Percentiles rank a stretch among this genome's conserved stretches.
phyloP scores from a whole-genome alignment of 2,888 invertebrate genomes.

The Petrolisthes manimaculis region DNA sequence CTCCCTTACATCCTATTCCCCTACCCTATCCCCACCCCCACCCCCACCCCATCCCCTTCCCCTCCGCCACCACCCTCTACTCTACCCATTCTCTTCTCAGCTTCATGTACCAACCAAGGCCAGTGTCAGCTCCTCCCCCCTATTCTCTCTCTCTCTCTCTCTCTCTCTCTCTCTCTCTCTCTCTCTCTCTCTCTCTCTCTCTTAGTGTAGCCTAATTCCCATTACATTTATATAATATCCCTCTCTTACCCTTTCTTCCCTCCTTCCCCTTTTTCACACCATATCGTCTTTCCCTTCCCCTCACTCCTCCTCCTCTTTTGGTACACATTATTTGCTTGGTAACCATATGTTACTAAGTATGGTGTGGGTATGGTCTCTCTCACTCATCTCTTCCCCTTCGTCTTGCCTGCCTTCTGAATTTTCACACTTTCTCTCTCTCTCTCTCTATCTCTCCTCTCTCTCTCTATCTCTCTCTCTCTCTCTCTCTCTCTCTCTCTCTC shows the following conservation, averaged over 20 bases:
- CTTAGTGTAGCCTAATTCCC: not conserved
- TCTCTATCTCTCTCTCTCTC: not conserved
- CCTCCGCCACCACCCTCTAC: not conserved
- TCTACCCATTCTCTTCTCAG: too few relatives aligned
- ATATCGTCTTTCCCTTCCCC: not conserved
- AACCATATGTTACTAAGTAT: too few relatives aligned
- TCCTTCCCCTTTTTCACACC: not conserved
- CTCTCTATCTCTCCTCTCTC: not conserved
- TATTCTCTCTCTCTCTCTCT: constrained; percentile 12
- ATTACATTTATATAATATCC: not conserved
- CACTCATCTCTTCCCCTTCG: not conserved
- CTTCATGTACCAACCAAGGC: too few relatives aligned
- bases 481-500: not conserved
- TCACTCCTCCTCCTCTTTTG: not conserved
- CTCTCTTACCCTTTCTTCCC: not conserved
- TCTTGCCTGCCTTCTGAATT: not conserved
- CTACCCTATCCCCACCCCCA: too few relatives aligned
- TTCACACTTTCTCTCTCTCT: not conserved
- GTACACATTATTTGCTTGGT: not conserved
- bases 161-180: constrained; percentile 21
- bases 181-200: not conserved
- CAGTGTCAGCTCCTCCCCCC: not conserved
- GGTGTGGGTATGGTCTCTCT: too few relatives aligned
- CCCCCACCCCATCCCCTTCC: too few relatives aligned
- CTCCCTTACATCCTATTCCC: too few relatives aligned